Evolutionary conservation across 2,797 vertebrate species (phyloP), one percentile per base, ranked within the genome.

Genomic region (Schizothorax lantsangensis): DNA sequence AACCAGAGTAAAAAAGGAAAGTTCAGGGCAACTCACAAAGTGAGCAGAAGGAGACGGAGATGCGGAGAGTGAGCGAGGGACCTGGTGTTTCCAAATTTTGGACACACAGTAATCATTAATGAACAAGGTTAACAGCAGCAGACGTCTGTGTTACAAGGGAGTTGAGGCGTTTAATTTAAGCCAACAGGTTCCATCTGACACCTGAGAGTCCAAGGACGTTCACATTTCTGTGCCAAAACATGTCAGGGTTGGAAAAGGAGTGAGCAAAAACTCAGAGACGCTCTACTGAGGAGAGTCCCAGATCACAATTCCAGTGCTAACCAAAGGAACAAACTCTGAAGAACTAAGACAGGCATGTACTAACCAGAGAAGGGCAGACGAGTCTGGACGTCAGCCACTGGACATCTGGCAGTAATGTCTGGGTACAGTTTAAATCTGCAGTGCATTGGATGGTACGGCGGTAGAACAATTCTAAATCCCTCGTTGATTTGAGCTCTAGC

Each of bases 171-270:
- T 88, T 89, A 88, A 89, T 89, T 83, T 84, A 83, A 88, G 84
- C 81, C 88, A 88, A 88, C 87, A 89, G 88, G 81, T 74, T 86
- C 84, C 84, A 88, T 88, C 86, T 84, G 87, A 89, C 87, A 86
- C 71, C 15, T 80, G 38, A 26, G 64, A 23, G n/a, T 78, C 81
- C 87, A 89, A 89, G 87, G 87, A 88, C 84, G 33, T 83, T 79
- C 49, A 64, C 69, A 80, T 74, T 77, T 73, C 45, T 10, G 12
- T 79, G 84, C 87, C 80, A 88, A 86, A 87, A 78, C 68, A 74
- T 64, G 69, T 79, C 68, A 75, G 79, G 30, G 40, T 49, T 52
- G 49, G 17, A 71, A 54, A 52, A 64, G 40, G 74, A 62, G 49
- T 66, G 11, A 71, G 54, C 5, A 1, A 52, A 64, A 78, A n/a